Conservation (phyloP, 2,797 vertebrate genomes). For the Novumbra hubbsi region DNA sequence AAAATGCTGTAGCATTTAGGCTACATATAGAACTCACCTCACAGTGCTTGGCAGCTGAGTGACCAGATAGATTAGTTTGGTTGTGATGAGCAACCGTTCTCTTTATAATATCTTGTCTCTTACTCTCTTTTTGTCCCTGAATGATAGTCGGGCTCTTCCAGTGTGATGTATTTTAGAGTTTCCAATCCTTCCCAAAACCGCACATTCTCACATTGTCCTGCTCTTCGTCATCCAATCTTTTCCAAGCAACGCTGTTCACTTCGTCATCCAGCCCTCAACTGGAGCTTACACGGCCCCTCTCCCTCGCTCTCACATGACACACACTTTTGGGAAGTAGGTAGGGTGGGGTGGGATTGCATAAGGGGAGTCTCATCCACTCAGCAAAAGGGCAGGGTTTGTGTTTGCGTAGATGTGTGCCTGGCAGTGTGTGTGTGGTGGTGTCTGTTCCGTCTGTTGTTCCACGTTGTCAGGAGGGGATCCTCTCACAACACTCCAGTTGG, state of each 20-base stretch:
- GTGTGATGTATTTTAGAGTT: constrained; percentile 46
- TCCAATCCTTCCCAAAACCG: constrained; percentile 35
- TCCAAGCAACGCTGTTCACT: constrained; percentile 16
- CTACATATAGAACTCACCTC: constrained; percentile 55
- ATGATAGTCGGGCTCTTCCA: constrained; percentile 3
- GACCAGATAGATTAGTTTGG: constrained; percentile 21
- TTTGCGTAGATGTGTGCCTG: background rate
- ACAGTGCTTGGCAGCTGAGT: constrained; percentile 20
- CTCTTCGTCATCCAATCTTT: constrained; percentile 36
- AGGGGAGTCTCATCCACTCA: constrained; percentile 48
- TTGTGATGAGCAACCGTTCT: constrained; percentile 19
- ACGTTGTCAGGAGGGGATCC: no score
- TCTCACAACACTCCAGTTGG: no score
- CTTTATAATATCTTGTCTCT: constrained; percentile 30
- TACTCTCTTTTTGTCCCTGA: constrained; percentile 30
- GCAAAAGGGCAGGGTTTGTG: constrained; percentile 32
- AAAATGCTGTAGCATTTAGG: background rate
- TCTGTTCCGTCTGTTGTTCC: background rate
- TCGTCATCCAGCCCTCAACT: constrained; percentile 24
- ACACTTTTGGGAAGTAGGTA: constrained; percentile 49
- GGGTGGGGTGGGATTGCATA: constrained; percentile 31
- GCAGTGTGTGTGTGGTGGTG: background rate
- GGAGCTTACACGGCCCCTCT: constrained; percentile 11
- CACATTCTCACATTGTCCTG: constrained; percentile 56
- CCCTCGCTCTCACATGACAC: constrained; percentile 24